phyloP scores from a whole-genome alignment of 2,113 vertebrate genomes.

The Athene noctua region DNA sequence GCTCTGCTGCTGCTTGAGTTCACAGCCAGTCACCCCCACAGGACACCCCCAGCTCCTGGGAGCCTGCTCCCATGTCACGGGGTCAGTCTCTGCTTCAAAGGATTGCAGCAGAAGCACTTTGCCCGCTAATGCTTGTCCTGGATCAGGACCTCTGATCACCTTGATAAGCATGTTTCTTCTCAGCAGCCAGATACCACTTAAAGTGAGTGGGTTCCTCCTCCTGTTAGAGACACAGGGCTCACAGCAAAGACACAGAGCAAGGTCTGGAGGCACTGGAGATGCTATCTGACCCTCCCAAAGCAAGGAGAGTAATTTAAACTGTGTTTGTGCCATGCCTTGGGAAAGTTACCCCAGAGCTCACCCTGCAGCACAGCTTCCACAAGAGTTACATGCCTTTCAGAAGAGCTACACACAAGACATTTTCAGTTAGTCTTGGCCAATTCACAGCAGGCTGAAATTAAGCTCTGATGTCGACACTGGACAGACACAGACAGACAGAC shows the following conservation, averaged over 20 bases:
- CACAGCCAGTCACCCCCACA: neutral
- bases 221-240: neutral
- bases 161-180: neutral
- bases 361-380: neutral
- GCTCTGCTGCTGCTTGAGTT: neutral
- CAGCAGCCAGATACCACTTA: neutral
- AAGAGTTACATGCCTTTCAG: neutral
- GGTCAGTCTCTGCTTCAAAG: neutral
- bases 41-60: neutral
- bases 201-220: neutral
- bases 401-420: neutral
- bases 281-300: neutral
- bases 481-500: neutral
- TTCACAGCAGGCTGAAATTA: neutral
- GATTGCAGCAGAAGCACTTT: neutral
- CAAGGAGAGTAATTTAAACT: neutral
- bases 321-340: neutral
- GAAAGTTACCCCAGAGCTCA: neutral
- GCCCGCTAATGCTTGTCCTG: neutral
- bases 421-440: neutral
- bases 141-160: neutral
- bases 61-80: neutral
- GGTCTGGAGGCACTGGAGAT: neutral
- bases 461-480: neutral
- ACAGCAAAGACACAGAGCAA: neutral